These are phyloP conservation scores for Takifugu ocellatus DNA, from an alignment of 2,797 vertebrate genomes.

Conservation along the genomic window DNA sequence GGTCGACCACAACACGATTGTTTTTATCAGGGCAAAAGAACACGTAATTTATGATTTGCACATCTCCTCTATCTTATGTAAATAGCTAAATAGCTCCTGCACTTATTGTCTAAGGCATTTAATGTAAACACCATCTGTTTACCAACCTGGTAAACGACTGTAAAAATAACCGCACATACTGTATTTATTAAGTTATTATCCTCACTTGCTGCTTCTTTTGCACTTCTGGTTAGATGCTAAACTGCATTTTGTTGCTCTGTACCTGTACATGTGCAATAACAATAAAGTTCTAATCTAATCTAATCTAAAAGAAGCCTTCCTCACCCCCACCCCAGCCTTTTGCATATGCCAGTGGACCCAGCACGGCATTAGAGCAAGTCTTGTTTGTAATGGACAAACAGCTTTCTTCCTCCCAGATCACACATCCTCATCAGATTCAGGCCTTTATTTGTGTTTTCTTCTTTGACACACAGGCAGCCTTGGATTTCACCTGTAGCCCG, in stretches of 20 bases:
- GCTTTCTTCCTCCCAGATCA: slow-evolving; percentile 40
- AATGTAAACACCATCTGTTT: no score
- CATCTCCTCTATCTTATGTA: no score
- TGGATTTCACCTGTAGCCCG: slow-evolving; percentile 59
- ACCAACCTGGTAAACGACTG: no score
- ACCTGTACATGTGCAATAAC: no score
- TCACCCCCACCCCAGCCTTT: slow-evolving; percentile 44
- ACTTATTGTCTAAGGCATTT: no score
- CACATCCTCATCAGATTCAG: slow-evolving; percentile 30
- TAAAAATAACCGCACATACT: no score
- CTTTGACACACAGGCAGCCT: slow-evolving; percentile 31
- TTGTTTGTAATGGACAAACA: slow-evolving; percentile 52
- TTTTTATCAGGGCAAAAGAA: slow-evolving; percentile 32
- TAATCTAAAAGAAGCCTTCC: slow-evolving; percentile 11
- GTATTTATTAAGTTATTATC: no score
- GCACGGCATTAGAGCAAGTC: slow-evolving; percentile 35
- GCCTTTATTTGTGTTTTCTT: slow-evolving; percentile 62
- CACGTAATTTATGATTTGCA: no score
- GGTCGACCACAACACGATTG: slow-evolving; percentile 16
- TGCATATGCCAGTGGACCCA: slow-evolving; percentile 61
- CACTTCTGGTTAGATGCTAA: no score
- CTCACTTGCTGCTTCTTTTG: no score
- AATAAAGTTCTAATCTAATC: no score
- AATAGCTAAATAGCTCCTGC: no score
- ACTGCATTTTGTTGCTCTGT: neutral